Evolutionary conservation across 2,113 vertebrate genomes (phyloP), one percentile per base, ranked within the genome.

Genomic region (Centrocercus urophasianus): DNA sequence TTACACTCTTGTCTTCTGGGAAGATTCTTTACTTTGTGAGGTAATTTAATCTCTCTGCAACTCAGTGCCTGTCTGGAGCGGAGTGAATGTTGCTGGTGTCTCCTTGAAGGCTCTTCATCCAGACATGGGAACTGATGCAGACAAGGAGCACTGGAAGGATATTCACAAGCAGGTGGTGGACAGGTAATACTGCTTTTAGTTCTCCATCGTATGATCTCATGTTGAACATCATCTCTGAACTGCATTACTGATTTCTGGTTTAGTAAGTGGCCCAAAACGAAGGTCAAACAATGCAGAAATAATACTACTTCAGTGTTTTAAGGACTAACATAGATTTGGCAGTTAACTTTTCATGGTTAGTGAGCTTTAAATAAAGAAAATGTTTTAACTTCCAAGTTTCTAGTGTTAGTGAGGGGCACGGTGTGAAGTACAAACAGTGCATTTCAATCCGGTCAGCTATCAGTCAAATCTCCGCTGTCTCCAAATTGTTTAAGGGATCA

Each of bases 61-160:
- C 95, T 30, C 47, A 99, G 99, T 99, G 77, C 98, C 99, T 14
- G 99, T 99, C 40, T 99, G 99, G 99, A 99, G 99, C 18, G 99
- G 99, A 0, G 98, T 99, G 56, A 99, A 99, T 1, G 98, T 99
- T 56, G 99, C 99, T 32, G 99, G 99, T 0, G 99, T 99, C 70
- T 98, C 98, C 72, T 98, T 99, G 90, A 98, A 99, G 97, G 80
- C 50, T 52, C 97, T 99, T 85, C 98, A 99, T 96, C 99, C 99
- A 66, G 97, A 98, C 1, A 77, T 99, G 94, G 99, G 99, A 54
- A 95, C 96, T 27, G 99, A 99, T 3, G 91, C 87, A 34, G 99
- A 99, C 95, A 97, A 97, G 75, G 99, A 99, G 73, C 96, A 99
- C 50, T 99, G 99, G 99, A 99, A 99, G 95, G 95, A 95, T 1